Conservation (phyloP, 2,888 invertebrate species). For the Cheiracanthium punctorium region DNA sequence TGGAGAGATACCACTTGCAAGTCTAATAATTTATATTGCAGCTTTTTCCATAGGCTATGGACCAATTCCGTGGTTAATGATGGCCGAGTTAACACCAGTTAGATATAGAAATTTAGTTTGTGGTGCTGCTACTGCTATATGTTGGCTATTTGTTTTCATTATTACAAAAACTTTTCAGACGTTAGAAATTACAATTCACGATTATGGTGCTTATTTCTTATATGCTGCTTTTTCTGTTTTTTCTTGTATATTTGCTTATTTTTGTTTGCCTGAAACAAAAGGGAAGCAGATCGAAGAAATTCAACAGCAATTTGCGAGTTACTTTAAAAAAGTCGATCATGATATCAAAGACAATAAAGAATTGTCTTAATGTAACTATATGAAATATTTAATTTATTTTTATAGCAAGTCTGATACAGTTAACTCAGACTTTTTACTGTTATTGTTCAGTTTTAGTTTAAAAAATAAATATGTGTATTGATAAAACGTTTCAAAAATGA, state of each 20-base stretch:
- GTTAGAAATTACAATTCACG: slow-evolving; percentile 80
- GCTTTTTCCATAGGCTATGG: slow-evolving; percentile 92
- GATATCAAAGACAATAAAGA: too few relatives aligned
- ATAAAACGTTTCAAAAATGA: too few relatives aligned
- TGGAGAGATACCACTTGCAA: slow-evolving; percentile 86
- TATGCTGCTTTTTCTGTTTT: slow-evolving; percentile 80
- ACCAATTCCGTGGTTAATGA: slow-evolving; percentile 93
- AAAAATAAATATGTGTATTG: too few relatives aligned
- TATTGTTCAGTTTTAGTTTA: too few relatives aligned
- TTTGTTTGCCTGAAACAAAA: slow-evolving; percentile 92
- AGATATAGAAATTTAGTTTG: slow-evolving; percentile 92
- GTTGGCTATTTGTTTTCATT: slow-evolving; percentile 92
- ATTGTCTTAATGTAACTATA: too few relatives aligned
- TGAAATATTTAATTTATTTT: too few relatives aligned
- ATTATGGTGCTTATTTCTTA: slow-evolving; percentile 86
- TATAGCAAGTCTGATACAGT: too few relatives aligned
- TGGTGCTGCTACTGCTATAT: slow-evolving; percentile 90
- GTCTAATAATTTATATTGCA: slow-evolving; percentile 88
- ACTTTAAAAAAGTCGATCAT: slow-evolving; percentile 4
- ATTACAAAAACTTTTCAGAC: slow-evolving; percentile 84
- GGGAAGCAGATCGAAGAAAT: slow-evolving; percentile 95
- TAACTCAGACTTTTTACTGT: too few relatives aligned
- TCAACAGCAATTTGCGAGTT: slow-evolving; percentile 29
- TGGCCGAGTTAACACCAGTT: slow-evolving; percentile 91
- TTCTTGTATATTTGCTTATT: slow-evolving; percentile 72